Base-by-base conservation (phyloP, 2,797 vertebrate genomes). In the Xerus rutilus region DNA sequence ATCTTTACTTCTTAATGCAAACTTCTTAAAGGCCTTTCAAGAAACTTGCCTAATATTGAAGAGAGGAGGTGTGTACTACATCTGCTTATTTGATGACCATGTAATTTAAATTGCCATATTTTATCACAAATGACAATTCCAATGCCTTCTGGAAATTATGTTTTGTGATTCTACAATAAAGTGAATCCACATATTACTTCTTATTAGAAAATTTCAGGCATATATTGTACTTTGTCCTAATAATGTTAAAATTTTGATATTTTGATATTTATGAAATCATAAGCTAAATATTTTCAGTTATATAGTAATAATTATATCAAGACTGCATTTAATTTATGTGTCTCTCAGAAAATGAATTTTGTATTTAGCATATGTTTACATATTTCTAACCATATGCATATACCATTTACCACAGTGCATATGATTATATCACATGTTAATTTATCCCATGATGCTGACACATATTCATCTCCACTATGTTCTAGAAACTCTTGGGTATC, bases 221-320 rank as follows among this genome's bases (percentile, higher is more conserved):
- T 72, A 43, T 39, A 39, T 69, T 96, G 12, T 25, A 90, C 35
- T 65, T 83, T 62, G 12, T 47, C 35, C 88, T 62, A 28, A 59
- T 43, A 45, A 84, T n/a, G 64, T 14, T 52, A 20, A 82, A 73
- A 30, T 13, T 89, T 52, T 43, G 20, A 32, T 79, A 64, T 62
- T 52, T 64, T 54, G 54, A 54, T 54, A 54, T 20, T 15, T 18
- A 72, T 79, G 76, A 89, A 28, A 11, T 84, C 20, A 57, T 4
- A 69, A 47, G 57, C 6, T 2, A 72, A 8, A 89, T 30, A 21
- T 54, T 79, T 86, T 54, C 21, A 65, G 0, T 86, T 49, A n/a
- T 21, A 67, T 62, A 88, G 6, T 93, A 30, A 94, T 86, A 62
- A 14, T 84, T 45, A 84, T 92, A 76, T 86, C 45, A 95, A 91